Base-by-base conservation (phyloP, 1,140 invertebrate species). In the Archegozetes longisetosus region DNA sequence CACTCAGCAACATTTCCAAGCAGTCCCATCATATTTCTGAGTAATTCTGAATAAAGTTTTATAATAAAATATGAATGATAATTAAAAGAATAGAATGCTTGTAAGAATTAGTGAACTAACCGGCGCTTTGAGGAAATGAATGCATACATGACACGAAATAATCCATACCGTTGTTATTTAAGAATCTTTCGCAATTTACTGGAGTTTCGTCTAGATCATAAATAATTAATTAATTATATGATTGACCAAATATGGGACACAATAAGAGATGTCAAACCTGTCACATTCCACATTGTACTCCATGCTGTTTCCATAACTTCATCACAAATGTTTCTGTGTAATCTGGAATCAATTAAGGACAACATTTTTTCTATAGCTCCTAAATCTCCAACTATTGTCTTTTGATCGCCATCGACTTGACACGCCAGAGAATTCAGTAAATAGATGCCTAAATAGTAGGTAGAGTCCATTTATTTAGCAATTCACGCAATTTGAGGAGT, bases 271-370 rank as follows among this genome's bases (percentile, higher is more conserved):
- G 22, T 26, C 17, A 28, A 62, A 77, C 75, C 75, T 64, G 93
- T 98, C 51, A 96, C 89, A 75, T 98, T 97, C 77, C 77, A 79
- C 84, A 98, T 86, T 2, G 89, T 92, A 61, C 90, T 95, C 94
- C 94, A 98, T 4, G 91, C 88, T 17, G 94, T 88, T 75, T 97
- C 92, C 73, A 98, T 80, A 1, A 96, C 86, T 72, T 96, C 91
- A 72, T 97, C 93, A 72, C 89, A 95, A 22, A 84, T 71, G 46
- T 78, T 75, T 47, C 79, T 75, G 14, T 79, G 76, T 29, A 92
- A 73, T 50, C 87, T 78, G 66, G 85, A 81, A 58, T 82, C 77
- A 53, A 94, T 90, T 56, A 94, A 74, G 60, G 79, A 77, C 46
- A 93, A 71, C 88, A 95, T 92, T 73, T 81, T 87, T 82, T 89